Evolutionary conservation across 92 coral and sea anemone genomes (phyloP).

Genomic region (Siderastrea radians): DNA sequence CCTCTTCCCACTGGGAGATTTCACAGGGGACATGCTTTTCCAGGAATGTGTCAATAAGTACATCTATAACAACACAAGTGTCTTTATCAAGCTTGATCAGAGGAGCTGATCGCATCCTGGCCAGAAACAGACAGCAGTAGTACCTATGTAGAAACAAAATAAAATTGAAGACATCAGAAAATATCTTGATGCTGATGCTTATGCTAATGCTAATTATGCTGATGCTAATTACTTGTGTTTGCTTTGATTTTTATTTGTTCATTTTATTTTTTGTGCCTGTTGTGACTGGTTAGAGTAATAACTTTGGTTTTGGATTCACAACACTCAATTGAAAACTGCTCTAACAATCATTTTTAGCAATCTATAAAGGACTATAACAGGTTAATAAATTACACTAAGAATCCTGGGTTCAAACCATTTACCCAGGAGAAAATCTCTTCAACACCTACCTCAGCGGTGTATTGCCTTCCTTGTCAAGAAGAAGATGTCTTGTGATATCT

Average conservation of each 20-base stretch:
- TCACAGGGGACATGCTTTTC: conserved; percentile 47
- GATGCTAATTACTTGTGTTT: too few species aligned
- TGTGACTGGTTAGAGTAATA: too few species aligned
- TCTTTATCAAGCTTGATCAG: conserved; percentile 39
- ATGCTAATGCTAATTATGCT: too few species aligned
- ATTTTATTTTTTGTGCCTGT: too few species aligned
- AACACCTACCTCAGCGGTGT: conserved; percentile 58
- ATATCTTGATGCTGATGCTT: too few species aligned
- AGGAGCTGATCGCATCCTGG: conserved; percentile 78
- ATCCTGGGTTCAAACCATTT: background rate
- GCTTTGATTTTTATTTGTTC: too few species aligned
- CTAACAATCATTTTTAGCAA: too few species aligned
- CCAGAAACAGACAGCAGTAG: conserved; percentile 81
- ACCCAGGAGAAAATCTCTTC: background rate
- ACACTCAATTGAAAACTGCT: too few species aligned
- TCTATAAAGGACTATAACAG: background rate
- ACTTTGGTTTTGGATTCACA: too few species aligned
- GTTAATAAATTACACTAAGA: background rate
- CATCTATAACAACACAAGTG: conserved; percentile 47
- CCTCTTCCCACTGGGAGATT: conserved; percentile 70
- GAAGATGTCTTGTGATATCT: conserved; percentile 46
- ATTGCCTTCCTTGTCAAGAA: conserved; percentile 62
- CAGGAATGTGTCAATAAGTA: conserved; percentile 72
- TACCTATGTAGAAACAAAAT: conserved; percentile 50
- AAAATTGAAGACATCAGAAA: background rate